Percentiles rank a stretch among this genome's conserved stretches.
phyloP scores from a whole-genome alignment of 2,888 invertebrate genomes.

The Tipula vernalis region DNA sequence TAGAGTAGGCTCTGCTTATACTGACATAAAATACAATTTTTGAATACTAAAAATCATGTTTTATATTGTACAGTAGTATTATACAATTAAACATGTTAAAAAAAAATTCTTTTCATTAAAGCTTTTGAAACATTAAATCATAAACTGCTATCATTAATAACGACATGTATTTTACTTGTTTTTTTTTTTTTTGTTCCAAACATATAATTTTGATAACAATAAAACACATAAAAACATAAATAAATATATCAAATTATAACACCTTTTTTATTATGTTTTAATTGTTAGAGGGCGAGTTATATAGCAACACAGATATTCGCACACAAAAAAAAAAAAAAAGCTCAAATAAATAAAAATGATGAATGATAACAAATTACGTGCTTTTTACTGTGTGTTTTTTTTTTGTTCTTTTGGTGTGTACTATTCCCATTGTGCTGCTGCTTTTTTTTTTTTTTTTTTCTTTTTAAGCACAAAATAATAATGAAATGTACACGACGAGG shows the following conservation, averaged over 20 bases:
- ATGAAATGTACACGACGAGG: background rate
- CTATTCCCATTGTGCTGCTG: background rate
- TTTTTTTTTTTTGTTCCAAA: too few relatives aligned
- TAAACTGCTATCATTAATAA: background rate
- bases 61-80: background rate
- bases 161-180: background rate
- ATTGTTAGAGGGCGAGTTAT: background rate
- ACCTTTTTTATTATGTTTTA: constrained; percentile 4
- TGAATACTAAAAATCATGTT: background rate
- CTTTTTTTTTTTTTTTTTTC: background rate
- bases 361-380: constrained; percentile 4
- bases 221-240: background rate
- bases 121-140: background rate
- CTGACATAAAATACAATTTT: background rate
- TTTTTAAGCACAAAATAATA: background rate
- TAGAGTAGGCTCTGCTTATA: too few relatives aligned
- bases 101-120: background rate
- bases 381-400: background rate
- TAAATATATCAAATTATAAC: constrained; percentile 4
- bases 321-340: background rate
- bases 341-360: constrained; percentile 4
- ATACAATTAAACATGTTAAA: background rate
- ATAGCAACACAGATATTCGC: background rate
- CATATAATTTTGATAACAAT: background rate
- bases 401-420: background rate